These are phyloP conservation scores for Varanus komodoensis DNA, from an alignment of 2,113 vertebrate genomes.

Conservation along the genomic window DNA sequence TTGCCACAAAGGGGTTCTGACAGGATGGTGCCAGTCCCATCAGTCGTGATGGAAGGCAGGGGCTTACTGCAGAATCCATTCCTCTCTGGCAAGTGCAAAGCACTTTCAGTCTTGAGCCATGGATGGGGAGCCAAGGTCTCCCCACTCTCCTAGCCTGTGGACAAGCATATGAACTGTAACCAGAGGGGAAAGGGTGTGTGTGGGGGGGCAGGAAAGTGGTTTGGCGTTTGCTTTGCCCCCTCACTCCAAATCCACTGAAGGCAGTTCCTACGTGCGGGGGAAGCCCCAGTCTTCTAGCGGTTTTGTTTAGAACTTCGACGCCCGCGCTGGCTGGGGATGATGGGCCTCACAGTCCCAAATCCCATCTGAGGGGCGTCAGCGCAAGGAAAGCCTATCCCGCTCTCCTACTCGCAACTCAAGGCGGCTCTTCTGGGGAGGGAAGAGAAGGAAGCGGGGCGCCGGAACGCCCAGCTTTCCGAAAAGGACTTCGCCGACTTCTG, in stretches of 20 bases:
- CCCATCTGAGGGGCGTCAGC: not conserved
- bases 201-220: too few species aligned
- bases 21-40: not conserved
- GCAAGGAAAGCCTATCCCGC: not conserved
- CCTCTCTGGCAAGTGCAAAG: not conserved
- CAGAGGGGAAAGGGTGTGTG: too few species aligned
- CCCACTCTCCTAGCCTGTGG: not conserved
- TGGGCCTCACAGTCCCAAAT: not conserved
- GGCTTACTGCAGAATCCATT: not conserved
- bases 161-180: not conserved
- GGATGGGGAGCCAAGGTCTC: not conserved
- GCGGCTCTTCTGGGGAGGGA: not conserved
- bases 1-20: too few species aligned
- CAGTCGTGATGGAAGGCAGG: not conserved
- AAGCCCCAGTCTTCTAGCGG: not conserved
- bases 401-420: not conserved
- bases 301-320: not conserved
- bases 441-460: not conserved
- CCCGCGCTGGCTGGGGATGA: not conserved
- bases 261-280: not conserved
- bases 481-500: not conserved
- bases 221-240: not conserved
- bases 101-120: not conserved
- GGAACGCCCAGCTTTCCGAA: not conserved
- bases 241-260: not conserved